phyloP scores from a whole-genome alignment of 2,888 invertebrate genomes.

The Sinohyriopsis cumingii region DNA sequence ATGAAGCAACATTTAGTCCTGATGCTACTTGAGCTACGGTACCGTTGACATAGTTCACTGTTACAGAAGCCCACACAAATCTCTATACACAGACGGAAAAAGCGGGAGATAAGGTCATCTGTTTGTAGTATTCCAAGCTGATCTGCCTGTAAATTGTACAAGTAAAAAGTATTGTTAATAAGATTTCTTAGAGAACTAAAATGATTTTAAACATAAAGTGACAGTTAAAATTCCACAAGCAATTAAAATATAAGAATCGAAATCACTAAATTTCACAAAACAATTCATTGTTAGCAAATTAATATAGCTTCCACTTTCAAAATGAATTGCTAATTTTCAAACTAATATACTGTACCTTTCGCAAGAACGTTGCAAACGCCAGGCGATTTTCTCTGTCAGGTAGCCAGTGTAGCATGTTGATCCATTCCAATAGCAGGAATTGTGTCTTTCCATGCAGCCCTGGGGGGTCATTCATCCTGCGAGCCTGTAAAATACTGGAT shows the following conservation, averaged over 20 bases:
- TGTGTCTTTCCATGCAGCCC: constrained; percentile 96
- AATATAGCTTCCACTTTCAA: too few relatives aligned
- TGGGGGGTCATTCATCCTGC: constrained; percentile 93
- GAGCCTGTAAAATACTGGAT: constrained; percentile 89
- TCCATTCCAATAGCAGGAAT: constrained; percentile 95
- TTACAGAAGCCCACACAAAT: constrained; percentile 97
- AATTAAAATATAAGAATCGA: not conserved
- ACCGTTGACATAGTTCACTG: constrained; percentile 83
- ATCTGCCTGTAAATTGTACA: constrained; percentile 83
- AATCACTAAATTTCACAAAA: too few relatives aligned
- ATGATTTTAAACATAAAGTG: not conserved
- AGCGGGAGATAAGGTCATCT: constrained; percentile 96
- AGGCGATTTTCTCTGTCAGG: constrained; percentile 79
- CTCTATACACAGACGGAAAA: constrained; percentile 96
- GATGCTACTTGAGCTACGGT: constrained; percentile 75
- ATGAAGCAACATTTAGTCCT: constrained; percentile 95
- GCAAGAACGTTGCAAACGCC: constrained; percentile 94
- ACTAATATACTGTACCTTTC: constrained; percentile 75
- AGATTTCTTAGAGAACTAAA: not conserved
- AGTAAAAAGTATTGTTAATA: not conserved
- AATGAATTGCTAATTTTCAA: too few relatives aligned
- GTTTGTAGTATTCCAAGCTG: constrained; percentile 95
- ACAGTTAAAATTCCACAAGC: too few relatives aligned
- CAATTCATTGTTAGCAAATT: too few relatives aligned
- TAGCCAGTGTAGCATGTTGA: constrained; percentile 84